Conservation (phyloP, 2,797 vertebrate species). For the Xiphorhynchus erythropygius region DNA sequence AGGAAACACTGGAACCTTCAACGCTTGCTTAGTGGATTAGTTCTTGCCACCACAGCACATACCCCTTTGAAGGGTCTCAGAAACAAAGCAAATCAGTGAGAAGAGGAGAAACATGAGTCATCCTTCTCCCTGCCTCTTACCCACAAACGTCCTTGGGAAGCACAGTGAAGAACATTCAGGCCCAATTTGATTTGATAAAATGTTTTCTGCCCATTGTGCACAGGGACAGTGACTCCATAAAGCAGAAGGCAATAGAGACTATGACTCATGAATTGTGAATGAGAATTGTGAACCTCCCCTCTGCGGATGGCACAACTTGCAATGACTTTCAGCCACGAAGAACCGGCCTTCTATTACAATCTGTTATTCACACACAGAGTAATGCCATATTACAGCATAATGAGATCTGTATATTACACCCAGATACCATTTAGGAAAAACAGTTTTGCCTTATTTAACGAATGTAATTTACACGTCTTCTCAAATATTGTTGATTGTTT, state of each 20-base stretch:
- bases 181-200: not conserved
- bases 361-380: not conserved
- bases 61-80: not conserved
- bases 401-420: not conserved
- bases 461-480: not conserved
- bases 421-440: slow-evolving; percentile 11
- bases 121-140: not conserved
- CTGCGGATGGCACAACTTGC: not conserved
- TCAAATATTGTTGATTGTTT: not conserved
- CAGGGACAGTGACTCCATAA: slow-evolving; percentile 10
- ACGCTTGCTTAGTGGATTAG: not conserved
- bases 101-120: not conserved
- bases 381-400: not conserved
- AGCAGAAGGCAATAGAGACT: slow-evolving; percentile 37
- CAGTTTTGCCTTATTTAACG: slow-evolving; percentile 48
- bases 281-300: not conserved
- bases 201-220: slow-evolving; percentile 1
- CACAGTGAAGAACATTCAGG: not conserved
- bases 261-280: slow-evolving; percentile 16
- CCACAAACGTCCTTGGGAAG: not conserved
- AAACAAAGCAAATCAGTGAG: not conserved
- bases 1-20: not conserved
- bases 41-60: not conserved
- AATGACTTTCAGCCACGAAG: not conserved
- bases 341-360: not conserved